These are phyloP conservation scores for Dione vanillae DNA, from an alignment of 2,888 invertebrate species.

Conservation along the genomic window DNA sequence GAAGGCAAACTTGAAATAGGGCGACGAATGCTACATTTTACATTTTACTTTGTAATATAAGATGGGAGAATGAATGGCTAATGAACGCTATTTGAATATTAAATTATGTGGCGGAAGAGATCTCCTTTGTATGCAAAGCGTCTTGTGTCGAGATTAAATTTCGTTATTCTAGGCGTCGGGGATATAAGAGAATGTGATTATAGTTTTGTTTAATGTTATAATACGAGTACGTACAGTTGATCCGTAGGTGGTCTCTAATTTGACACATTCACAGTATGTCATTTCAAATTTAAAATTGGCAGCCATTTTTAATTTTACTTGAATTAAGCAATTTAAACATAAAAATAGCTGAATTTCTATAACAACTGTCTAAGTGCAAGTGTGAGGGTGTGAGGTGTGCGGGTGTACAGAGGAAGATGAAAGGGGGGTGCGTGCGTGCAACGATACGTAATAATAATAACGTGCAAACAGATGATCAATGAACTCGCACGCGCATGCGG, in stretches of 20 bases:
- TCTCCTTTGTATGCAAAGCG: slow-evolving; percentile 42
- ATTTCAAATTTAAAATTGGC: not conserved
- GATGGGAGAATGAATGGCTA: slow-evolving; percentile 38
- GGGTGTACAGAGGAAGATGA: no score
- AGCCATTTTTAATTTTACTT: not conserved
- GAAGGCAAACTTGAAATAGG: slow-evolving; percentile 55
- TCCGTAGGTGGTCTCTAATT: slow-evolving; percentile 10
- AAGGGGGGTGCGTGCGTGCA: no score
- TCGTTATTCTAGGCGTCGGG: slow-evolving; percentile 25
- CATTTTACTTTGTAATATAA: slow-evolving; percentile 43
- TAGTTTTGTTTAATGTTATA: slow-evolving; percentile 1
- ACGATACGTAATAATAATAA: slow-evolving; percentile 42
- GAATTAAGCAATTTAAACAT: not conserved
- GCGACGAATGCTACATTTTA: slow-evolving; percentile 40
- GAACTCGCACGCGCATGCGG: slow-evolving; percentile 56
- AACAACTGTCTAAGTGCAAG: slow-evolving; percentile 22
- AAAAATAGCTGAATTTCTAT: slow-evolving; percentile 14
- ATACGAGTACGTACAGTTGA: not conserved
- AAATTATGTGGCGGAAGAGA: slow-evolving; percentile 39
- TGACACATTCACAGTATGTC: not conserved
- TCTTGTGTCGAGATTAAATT: slow-evolving; percentile 34
- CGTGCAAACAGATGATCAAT: slow-evolving; percentile 51
- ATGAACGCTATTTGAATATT: slow-evolving; percentile 40
- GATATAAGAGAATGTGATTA: slow-evolving; percentile 14
- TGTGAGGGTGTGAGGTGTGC: not conserved